phyloP scores from a whole-genome alignment of 2,888 invertebrate species.

The Tetramorium bicarinatum region DNA sequence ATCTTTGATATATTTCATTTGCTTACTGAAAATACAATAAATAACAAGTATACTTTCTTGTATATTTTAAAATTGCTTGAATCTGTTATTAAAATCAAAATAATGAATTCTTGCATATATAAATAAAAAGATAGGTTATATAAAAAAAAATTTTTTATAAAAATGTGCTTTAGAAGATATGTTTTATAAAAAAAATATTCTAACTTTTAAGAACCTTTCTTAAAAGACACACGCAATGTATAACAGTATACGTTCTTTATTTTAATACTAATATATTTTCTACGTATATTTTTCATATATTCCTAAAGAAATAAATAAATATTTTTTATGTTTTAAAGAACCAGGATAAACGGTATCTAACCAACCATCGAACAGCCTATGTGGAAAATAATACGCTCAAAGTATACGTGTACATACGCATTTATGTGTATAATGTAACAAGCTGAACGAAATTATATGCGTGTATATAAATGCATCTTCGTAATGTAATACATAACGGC shows the following conservation, averaged over 20 bases:
- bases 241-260: not conserved
- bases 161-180: too few species aligned
- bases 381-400: constrained; percentile 79
- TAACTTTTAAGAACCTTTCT: too few species aligned
- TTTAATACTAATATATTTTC: not conserved
- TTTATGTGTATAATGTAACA: constrained; percentile 40
- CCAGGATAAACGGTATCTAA: constrained; percentile 55
- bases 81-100: constrained; percentile 17
- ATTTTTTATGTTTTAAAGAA: not conserved
- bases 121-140: not conserved
- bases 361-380: constrained; percentile 65
- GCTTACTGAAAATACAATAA: not conserved
- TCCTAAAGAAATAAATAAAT: not conserved
- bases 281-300: not conserved
- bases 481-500: constrained; percentile 35
- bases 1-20: not conserved
- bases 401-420: constrained; percentile 76
- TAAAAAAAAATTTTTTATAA: not conserved
- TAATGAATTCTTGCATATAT: not conserved
- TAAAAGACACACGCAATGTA: too few species aligned
- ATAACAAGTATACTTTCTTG: not conserved
- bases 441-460: constrained; percentile 1
- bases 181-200: too few species aligned
- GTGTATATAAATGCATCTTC: constrained; percentile 50
- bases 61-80: not conserved